Conservation (phyloP, 2,888 invertebrate genomes). For the Anorthoa munda region DNA sequence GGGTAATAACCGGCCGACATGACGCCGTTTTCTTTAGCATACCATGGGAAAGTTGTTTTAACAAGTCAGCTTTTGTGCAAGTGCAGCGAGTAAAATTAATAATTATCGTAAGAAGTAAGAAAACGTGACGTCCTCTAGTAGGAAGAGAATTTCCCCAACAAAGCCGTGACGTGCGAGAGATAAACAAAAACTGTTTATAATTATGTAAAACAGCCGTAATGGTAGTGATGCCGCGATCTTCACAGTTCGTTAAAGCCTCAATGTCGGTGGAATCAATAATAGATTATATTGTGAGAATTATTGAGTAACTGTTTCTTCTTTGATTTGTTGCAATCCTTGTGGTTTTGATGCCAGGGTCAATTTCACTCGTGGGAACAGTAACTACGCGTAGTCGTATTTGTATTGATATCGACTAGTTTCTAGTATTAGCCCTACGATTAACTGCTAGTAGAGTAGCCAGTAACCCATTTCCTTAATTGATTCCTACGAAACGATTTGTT, state of each 20-base stretch:
- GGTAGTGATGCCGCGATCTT: conserved; percentile 75
- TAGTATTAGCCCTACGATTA: conserved; percentile 8
- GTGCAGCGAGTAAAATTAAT: conserved; percentile 50
- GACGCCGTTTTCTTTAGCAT: conserved; percentile 54
- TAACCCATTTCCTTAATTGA: conserved; percentile 45
- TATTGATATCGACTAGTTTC: conserved; percentile 2
- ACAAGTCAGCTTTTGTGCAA: conserved; percentile 50
- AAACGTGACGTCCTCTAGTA: conserved; percentile 56
- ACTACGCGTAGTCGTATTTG: neutral
- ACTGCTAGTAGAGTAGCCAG: neutral
- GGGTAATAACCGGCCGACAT: conserved; percentile 57
- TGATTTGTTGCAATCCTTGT: conserved; percentile 38
- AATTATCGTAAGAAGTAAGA: conserved; percentile 58
- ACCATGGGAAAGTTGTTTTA: conserved; percentile 64
- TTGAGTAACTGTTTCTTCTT: conserved; percentile 42
- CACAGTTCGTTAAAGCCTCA: conserved; percentile 81
- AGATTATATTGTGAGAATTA: conserved; percentile 40
- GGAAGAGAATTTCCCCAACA: conserved; percentile 66
- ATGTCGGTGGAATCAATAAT: conserved; percentile 72
- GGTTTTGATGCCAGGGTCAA: conserved; percentile 41
- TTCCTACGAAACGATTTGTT: conserved; percentile 32
- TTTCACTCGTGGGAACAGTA: conserved; percentile 35
- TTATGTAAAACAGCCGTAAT: conserved; percentile 61
- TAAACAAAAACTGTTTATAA: conserved; percentile 64
- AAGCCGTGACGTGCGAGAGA: conserved; percentile 60